Evolutionary conservation across 2,797 vertebrate genomes (phyloP).

Genomic region (Halcyon chelicuti): DNA sequence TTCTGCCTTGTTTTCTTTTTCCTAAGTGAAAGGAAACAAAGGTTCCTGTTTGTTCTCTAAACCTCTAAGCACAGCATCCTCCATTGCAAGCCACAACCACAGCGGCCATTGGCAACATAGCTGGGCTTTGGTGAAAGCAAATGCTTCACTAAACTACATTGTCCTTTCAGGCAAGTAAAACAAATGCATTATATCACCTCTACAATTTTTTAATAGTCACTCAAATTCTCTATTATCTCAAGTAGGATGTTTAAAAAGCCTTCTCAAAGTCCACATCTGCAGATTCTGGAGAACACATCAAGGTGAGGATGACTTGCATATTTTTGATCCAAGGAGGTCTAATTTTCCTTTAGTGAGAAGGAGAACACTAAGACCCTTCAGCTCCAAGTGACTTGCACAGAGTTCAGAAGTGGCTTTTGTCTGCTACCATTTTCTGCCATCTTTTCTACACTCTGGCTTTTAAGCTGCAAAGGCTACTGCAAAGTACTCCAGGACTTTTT

Average conservation of each 20-base stretch:
- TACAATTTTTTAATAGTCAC: background rate
- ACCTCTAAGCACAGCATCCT: slow-evolving; percentile 44
- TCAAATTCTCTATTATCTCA: background rate
- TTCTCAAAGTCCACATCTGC: slow-evolving; percentile 2
- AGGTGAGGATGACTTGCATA: slow-evolving; percentile 36
- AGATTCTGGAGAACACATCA: slow-evolving; percentile 51
- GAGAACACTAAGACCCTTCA: background rate
- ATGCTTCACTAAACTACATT: background rate
- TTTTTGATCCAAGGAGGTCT: slow-evolving; percentile 6
- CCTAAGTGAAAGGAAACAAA: slow-evolving; percentile 61
- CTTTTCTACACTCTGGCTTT: slow-evolving; percentile 16
- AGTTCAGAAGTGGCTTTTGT: background rate
- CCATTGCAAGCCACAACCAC: slow-evolving; percentile 6
- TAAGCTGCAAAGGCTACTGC: slow-evolving; percentile 28
- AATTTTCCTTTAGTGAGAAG: background rate
- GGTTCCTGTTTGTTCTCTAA: slow-evolving; percentile 70
- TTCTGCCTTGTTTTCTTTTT: slow-evolving; percentile 43
- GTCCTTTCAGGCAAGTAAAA: background rate
- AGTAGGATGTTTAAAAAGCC: background rate
- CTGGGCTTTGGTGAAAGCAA: background rate
- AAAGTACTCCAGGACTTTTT: slow-evolving; percentile 31
- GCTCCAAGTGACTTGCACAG: background rate
- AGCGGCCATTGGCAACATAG: background rate
- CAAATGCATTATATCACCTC: background rate
- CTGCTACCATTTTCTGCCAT: slow-evolving; percentile 35